Base-by-base conservation (phyloP, 2,113 vertebrate genomes). In the Heterochromis multidens region DNA sequence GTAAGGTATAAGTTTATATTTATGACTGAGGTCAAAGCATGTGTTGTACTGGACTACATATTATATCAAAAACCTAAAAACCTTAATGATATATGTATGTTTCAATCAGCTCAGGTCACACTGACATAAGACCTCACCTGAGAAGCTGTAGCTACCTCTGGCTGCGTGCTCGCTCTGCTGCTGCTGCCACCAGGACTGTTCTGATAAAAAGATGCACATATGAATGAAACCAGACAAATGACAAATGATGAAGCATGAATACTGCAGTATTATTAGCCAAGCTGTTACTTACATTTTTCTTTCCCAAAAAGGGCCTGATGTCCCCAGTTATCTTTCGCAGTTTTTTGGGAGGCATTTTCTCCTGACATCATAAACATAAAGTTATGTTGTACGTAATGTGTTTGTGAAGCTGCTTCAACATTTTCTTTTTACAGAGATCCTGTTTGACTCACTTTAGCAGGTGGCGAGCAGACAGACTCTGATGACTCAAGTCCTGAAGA, bases 261-360 rank as follows among this genome's bases (percentile, higher is more conserved):
- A 56, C 52, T 4, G 21, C 19, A n/a, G 4, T n/a, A 56, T 10
- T 56, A 56, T 29, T 21, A n/a, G 9, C 14, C 37, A 21, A 33
- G n/a, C 1, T 29, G 17, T 31, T 72, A 72, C 80, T 81, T 46
- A 72, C 63, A 23, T 1, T 81, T 46, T 58, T 17, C 4, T 81
- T 29, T 0, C 2, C 1, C 13, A n/a, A 58, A 81, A 16, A 81
- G 7, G 14, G 2, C 2, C 49, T n/a, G 23, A 58, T 43, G 23
- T 80, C 61, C 0, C 56, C 46, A 4, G 0, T 25, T 12, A 0
- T 56, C 13, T 21, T 62, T 21, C 6, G 29, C 16, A 3, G 7
- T 54, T 57, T 81, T 27, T 21, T 65, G 46, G 27, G 43, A 52
- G 27, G 12, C 78, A 63, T 80, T 14, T 52, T 62, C 29, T 27